Evolutionary conservation across 53 echinoderm and acorn worm genomes (phyloP).

Genomic region (Echinarachnius parma): DNA sequence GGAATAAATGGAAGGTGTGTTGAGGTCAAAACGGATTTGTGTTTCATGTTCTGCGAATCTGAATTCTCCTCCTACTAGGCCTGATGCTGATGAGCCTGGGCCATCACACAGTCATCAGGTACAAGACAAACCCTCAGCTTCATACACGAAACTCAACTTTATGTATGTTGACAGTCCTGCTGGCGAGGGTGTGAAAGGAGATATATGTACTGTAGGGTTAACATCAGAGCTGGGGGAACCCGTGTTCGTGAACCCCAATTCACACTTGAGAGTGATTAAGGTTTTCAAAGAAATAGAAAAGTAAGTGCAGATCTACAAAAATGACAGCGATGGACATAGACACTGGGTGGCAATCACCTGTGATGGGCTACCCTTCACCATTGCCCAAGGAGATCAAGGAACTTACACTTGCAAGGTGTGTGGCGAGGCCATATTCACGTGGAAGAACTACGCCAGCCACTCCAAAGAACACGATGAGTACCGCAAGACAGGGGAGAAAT

Average conservation of each 20-base stretch:
- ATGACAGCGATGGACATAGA: background rate
- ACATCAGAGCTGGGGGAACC: slow-evolving; percentile 2
- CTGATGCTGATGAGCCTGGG: too few relatives aligned
- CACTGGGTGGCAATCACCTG: slow-evolving; percentile 15
- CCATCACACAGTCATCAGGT: background rate
- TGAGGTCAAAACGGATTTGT: slow-evolving; percentile 8
- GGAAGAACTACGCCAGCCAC: background rate
- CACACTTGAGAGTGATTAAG: background rate
- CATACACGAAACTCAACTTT: background rate
- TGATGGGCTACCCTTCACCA: slow-evolving; percentile 17
- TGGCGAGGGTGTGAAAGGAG: background rate
- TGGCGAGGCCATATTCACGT: background rate
- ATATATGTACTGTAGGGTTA: background rate
- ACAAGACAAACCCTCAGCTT: background rate
- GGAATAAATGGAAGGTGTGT: slow-evolving; percentile 1
- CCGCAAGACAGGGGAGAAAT: background rate
- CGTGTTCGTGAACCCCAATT: slow-evolving; percentile 21
- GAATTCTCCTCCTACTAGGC: background rate
- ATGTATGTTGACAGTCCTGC: background rate
- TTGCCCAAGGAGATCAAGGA: background rate
- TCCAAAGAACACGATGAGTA: background rate
- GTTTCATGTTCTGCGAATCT: background rate
- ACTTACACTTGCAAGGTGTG: slow-evolving; percentile 2
- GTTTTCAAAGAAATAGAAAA: slow-evolving; percentile 10
- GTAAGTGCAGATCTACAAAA: slow-evolving; percentile 8